Percentiles rank a stretch among this genome's conserved stretches.
Evolutionary conservation across 2,113 vertebrate genomes (phyloP).

Genomic region (Rhineura floridana): DNA sequence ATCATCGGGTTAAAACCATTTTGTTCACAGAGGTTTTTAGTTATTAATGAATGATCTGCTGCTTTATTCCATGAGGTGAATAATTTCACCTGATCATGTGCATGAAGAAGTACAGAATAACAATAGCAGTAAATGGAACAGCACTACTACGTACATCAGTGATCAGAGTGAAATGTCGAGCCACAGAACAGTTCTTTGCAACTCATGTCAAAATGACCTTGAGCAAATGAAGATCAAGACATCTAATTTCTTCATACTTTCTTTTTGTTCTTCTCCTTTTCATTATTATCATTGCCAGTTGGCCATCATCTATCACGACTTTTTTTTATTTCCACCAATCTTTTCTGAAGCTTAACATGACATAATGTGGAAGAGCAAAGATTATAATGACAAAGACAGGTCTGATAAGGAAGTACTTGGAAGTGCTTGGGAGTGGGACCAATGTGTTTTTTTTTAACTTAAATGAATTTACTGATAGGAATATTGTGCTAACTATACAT

Average conservation of each 20-base stretch:
- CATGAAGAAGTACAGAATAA: not conserved
- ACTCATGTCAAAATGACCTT: not conserved
- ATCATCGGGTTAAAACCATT: not conserved
- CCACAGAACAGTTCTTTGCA: not conserved
- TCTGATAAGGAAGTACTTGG: not conserved
- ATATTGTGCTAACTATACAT: conserved; percentile 27
- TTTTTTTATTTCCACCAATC: conserved; percentile 14
- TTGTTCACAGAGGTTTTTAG: not conserved
- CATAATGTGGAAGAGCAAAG: not conserved
- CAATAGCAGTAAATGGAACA: not conserved
- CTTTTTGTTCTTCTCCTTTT: not conserved
- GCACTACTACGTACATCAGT: not conserved
- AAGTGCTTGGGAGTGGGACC: not conserved
- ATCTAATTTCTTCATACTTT: not conserved
- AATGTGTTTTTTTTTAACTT: conserved; percentile 6
- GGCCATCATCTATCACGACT: not conserved
- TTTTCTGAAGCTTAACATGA: conserved; percentile 7
- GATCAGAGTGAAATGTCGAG: not conserved
- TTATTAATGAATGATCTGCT: not conserved
- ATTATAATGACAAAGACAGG: not conserved
- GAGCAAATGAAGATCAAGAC: not conserved
- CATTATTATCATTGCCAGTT: not conserved
- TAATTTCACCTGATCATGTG: not conserved
- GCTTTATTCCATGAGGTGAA: not conserved
- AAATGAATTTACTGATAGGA: conserved; percentile 20